Conservation (phyloP, 2,113 vertebrate genomes). For the Scalopus aquaticus region DNA sequence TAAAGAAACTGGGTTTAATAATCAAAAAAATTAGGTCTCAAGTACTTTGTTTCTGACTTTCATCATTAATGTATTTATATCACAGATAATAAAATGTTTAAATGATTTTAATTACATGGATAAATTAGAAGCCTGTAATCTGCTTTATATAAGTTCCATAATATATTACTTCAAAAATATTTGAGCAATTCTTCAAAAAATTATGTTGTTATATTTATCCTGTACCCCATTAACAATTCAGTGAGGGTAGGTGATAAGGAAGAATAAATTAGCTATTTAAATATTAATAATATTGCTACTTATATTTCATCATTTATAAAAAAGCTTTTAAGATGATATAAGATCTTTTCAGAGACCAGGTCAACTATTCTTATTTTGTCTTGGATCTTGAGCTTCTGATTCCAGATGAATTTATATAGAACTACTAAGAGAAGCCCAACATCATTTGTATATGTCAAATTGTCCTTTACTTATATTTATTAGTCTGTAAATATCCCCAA, state of each 20-base stretch:
- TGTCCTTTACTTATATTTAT: not conserved
- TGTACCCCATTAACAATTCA: not conserved
- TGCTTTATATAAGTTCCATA: not conserved
- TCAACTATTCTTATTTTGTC: not conserved
- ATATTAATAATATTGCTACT: not conserved
- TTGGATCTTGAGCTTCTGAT: not conserved
- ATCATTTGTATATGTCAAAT: not conserved
- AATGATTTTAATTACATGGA: not conserved
- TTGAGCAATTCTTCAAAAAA: conserved; percentile 1
- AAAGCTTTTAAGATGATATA: not conserved
- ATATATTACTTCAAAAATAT: not conserved
- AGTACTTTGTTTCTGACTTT: not conserved
- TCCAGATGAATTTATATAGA: not conserved
- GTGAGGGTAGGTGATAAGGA: not conserved
- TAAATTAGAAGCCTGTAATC: not conserved
- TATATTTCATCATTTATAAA: not conserved
- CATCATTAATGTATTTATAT: not conserved
- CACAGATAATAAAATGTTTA: not conserved
- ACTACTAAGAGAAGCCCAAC: not conserved
- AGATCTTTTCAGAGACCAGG: not conserved
- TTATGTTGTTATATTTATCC: not conserved
- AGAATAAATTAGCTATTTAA: not conserved
- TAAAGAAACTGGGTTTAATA: not conserved
- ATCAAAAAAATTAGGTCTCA: not conserved
- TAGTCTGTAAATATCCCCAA: not conserved